A percentile compares a stretch with the other conserved stretches of the same genome.
Conservation (phyloP, 2,888 invertebrate genomes). For the Capitulum mitella region DNA sequence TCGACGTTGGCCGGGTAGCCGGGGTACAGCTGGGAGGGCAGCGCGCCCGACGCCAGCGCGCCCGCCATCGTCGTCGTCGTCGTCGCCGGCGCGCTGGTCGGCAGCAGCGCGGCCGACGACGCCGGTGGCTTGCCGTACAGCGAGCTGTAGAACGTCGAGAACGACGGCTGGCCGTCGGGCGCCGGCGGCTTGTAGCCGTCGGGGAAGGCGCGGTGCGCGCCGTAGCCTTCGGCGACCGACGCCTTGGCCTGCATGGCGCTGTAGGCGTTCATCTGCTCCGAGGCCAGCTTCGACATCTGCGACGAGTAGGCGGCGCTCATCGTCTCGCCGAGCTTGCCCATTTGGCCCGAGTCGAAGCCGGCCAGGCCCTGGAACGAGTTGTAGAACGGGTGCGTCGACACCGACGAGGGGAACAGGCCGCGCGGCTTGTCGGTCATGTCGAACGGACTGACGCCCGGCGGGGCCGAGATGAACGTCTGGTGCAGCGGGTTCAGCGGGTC, state of each 20-base stretch:
- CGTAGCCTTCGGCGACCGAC: conserved; percentile 61
- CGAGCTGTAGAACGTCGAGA: conserved; percentile 55
- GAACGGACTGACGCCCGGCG: conserved; percentile 35
- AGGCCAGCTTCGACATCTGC: neutral
- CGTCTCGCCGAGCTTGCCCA: conserved; percentile 33
- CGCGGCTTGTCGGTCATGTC: conserved; percentile 57
- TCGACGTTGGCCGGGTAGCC: conserved; percentile 75
- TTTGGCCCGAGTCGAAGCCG: conserved; percentile 35
- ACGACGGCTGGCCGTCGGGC: conserved; percentile 33
- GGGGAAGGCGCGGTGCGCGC: conserved; percentile 61
- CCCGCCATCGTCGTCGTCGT: conserved; percentile 64
- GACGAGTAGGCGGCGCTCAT: conserved; percentile 28
- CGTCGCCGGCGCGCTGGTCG: conserved; percentile 41
- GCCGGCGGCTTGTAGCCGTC: conserved; percentile 40
- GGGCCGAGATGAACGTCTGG: conserved; percentile 37
- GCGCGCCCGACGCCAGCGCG: conserved; percentile 58
- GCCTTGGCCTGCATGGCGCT: conserved; percentile 53
- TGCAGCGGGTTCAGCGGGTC: conserved; percentile 37
- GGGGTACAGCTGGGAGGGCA: conserved; percentile 52
- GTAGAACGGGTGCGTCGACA: conserved; percentile 34
- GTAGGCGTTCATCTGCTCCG: conserved; percentile 52
- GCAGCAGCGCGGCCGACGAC: conserved; percentile 32
- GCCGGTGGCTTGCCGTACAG: conserved; percentile 48
- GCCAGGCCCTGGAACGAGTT: conserved; percentile 27
- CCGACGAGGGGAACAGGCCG: conserved; percentile 30